These are phyloP conservation scores for Patiria pectinifera DNA, from an alignment of 53 echinoderm and acorn worm species.

Conservation along the genomic window DNA sequence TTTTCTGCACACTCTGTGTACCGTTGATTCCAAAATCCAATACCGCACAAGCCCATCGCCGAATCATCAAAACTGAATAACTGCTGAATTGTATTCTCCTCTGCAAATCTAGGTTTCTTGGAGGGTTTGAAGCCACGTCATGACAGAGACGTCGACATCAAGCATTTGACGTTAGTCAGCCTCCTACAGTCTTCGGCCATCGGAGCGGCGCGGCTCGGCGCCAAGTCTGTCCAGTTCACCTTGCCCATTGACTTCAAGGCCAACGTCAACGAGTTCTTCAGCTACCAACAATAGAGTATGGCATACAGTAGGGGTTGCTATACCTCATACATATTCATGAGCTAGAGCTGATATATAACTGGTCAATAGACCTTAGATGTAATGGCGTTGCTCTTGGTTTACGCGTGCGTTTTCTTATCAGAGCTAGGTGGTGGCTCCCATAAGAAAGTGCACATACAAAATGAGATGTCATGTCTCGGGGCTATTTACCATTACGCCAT, in stretches of 20 bases:
- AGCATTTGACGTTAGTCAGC: conserved; percentile 77
- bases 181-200: conserved; percentile 81
- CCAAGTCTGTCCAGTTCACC: conserved; percentile 66
- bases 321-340: not conserved
- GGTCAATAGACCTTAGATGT: no score
- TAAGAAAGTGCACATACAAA: no score
- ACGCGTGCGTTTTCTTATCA: no score
- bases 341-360: no score
- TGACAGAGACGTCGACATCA: conserved; percentile 70
- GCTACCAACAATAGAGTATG: not conserved
- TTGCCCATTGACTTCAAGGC: conserved; percentile 80
- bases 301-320: not conserved
- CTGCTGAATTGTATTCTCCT: not conserved
- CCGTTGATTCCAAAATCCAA: no score
- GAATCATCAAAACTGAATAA: not conserved
- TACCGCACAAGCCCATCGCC: no score
- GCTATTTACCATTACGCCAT: no score
- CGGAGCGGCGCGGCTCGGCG: conserved; percentile 93
- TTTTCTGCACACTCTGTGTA: no score
- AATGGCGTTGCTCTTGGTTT: no score
- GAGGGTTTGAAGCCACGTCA: conserved; percentile 79
- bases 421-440: no score
- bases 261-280: conserved; percentile 79
- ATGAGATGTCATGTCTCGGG: no score
- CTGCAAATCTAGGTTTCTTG: conserved; percentile 70